A percentile compares a stretch with the other conserved stretches of the same genome.
These are phyloP conservation scores for Cyclargus thomasi DNA, from an alignment of 1,140 invertebrate species.

Conservation along the genomic window DNA sequence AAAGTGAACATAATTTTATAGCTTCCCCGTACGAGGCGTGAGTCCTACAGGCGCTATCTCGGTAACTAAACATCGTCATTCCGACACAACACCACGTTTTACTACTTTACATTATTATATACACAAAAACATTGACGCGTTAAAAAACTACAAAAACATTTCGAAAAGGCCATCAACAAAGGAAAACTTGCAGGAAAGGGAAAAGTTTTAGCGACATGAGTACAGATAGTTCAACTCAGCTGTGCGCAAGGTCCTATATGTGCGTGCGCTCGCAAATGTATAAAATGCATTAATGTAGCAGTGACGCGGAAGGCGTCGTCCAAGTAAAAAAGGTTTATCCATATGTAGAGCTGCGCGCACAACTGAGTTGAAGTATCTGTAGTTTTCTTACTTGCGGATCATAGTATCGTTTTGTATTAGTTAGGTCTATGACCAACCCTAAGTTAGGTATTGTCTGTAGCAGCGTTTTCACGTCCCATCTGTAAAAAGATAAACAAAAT, in stretches of 20 bases:
- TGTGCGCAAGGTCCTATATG: no score
- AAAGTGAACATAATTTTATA: conserved; percentile 62
- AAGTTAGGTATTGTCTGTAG: conserved; percentile 48
- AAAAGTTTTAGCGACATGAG: no score
- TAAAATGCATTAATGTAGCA: no score
- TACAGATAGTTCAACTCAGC: no score
- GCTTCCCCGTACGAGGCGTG: conserved; percentile 47
- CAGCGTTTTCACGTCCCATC: conserved; percentile 55
- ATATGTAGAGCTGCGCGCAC: no score
- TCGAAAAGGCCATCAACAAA: background rate
- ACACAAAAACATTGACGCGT: background rate
- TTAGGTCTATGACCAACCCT: conserved; percentile 57
- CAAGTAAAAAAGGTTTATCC: no score
- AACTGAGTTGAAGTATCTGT: background rate
- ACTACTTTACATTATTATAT: background rate
- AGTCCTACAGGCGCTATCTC: conserved; percentile 37
- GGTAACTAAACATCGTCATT: conserved; percentile 43
- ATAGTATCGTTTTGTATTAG: conserved; percentile 59
- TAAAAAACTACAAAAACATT: background rate
- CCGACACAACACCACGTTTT: conserved; percentile 22
- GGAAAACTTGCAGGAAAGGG: no score
- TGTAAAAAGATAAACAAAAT: conserved; percentile 35
- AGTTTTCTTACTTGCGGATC: conserved; percentile 40
- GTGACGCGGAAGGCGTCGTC: no score
- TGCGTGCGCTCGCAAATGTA: no score